Conservation (phyloP, 2,113 vertebrate genomes). For the Thalassoma bifasciatum region DNA sequence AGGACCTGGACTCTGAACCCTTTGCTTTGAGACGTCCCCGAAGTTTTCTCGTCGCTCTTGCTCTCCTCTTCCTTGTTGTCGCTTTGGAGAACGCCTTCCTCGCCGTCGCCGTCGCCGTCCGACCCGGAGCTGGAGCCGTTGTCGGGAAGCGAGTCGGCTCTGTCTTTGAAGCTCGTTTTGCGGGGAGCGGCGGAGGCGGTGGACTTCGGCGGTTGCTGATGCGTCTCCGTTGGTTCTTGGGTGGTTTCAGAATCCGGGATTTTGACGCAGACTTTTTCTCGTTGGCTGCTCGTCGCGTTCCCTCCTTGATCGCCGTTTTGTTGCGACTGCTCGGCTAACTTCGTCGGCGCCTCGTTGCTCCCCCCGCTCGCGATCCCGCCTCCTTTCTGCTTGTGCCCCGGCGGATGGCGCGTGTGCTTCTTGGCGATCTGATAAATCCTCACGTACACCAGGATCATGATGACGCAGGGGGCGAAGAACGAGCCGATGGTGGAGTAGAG, state of each 20-base stretch:
- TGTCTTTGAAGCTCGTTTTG: neutral
- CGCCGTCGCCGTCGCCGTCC: conserved; percentile 8
- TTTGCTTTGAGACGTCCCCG: conserved; percentile 1
- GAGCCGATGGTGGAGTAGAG: conserved; percentile 91
- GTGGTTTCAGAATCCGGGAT: conserved; percentile 12
- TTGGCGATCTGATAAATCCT: conserved; percentile 92
- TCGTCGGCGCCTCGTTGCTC: neutral
- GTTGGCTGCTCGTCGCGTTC: neutral
- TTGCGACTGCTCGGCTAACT: neutral
- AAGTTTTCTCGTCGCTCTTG: neutral
- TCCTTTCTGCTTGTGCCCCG: conserved; percentile 49
- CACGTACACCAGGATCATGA: conserved; percentile 93
- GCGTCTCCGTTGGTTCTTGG: neutral
- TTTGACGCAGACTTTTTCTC: conserved; percentile 3
- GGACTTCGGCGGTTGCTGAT: conserved; percentile 13
- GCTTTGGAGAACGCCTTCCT: neutral
- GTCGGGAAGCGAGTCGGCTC: neutral
- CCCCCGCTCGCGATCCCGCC: neutral
- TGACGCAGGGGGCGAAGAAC: conserved; percentile 92
- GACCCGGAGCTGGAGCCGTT: conserved; percentile 68
- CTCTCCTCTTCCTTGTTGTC: neutral
- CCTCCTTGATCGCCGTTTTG: conserved; percentile 24
- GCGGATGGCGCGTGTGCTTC: conserved; percentile 77
- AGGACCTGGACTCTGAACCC: conserved; percentile 41
- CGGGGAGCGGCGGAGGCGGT: conserved; percentile 13